Evolutionary conservation across 2,888 invertebrate species (phyloP), one percentile per base, ranked within the genome.

Genomic region (Dasypogon diadema): DNA sequence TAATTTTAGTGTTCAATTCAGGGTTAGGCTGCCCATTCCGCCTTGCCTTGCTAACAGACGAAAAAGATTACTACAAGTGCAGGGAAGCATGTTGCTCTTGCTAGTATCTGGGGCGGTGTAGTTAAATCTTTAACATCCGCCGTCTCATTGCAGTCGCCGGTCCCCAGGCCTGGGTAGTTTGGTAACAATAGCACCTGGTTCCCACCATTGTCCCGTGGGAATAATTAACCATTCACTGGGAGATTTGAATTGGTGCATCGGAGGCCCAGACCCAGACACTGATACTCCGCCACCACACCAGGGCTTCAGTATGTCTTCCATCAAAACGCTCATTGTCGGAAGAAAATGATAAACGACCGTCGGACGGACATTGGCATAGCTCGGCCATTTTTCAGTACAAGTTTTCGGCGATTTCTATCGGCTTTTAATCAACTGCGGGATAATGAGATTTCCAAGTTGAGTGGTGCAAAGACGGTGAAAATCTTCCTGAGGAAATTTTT

Each of bases 161-260:
- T 5, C 30, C 8, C 30, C 30, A 30, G 30, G 8, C 30, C 30
- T 30, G 30, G 30, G 8, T 30, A 3, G 30, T 30, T 30, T 30
- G 30, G n/a, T 60, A 60, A 60, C 60, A 60, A 60, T 60, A 12
- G 42, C n/a, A 12, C 4, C 22, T n/a, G 37, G 1, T 76, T 76
- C 76, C 60, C 76, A 76, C 73, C 72, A 76, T 76, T 76, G 76
- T 76, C 65, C 73, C 63, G 37, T 56, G 76, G 63, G 76, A 73
- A 76, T 76, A 76, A 76, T 76, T 76, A 76, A 63, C 60, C 51
- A 76, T 73, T 76, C 63, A 76, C 60, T 60, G 37, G 16, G 37
- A 60, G 37, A n/a, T 37, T 21, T 10, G 18, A 21, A 18, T 34
- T 37, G 37, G 34, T 37, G 21, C 37, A 60, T 42, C 42, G 12